Evolutionary conservation across 2,797 vertebrate species (phyloP), one percentile per base, ranked within the genome.

Genomic region (Fundulus diaphanus): DNA sequence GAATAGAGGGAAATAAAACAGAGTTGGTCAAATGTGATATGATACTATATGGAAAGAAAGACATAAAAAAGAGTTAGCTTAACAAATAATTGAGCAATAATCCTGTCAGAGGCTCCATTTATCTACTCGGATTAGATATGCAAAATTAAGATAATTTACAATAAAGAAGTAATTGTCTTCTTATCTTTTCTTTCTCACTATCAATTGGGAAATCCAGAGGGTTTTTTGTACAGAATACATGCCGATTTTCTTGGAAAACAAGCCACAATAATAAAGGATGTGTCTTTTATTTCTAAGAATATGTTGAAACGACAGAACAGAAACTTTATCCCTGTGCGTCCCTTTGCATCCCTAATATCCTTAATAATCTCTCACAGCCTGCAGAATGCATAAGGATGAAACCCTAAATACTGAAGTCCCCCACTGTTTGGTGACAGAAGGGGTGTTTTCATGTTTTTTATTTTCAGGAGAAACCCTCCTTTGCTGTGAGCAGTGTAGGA

Each of bases 1-100:
- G 49, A 42, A 77, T 22, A 51, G 66, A 71, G 80, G 69, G 75
- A 78, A 85, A 82, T 59, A 74, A 76, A 72, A 61, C 9, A 57
- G 15, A 59, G 4, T 65, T 40, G 35, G 22, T 40, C 40, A 66
- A 65, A 37, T 20, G 29, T 12, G 35, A 37, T 37, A 63, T 20
- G 20, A 65, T 40, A 22, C 15, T 4, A 65, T n/a, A 63, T 24
- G 61, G 35, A 57, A n/a, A n/a, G n/a, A n/a, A n/a, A n/a, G n/a
- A 56, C 16, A 16, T 78, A 37, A n/a, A 85, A 88, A 16, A 77
- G 88, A 35, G 35, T 13, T 35, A 46, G 8, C 51, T 74, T 42
- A 40, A 54, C 65, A 82, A 80, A 63, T 73, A 70, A n/a, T 72
- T 66, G 68, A 73, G 83, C 37, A 44, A 54, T 51, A 31, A 70